Conservation (phyloP, 2,888 invertebrate species). For the Slavum lentiscoides region DNA sequence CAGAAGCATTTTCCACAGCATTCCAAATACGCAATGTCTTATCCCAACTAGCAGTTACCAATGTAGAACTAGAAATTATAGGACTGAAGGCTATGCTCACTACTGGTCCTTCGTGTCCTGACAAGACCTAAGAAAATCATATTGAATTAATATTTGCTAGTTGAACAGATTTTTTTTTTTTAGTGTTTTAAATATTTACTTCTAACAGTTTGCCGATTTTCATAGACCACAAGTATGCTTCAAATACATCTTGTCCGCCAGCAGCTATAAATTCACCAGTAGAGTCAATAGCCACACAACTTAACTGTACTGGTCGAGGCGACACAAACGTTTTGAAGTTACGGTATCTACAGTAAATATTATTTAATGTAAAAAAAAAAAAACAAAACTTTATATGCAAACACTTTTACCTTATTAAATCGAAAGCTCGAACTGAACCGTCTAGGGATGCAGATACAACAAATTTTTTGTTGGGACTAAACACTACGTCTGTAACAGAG, state of each 20-base stretch:
- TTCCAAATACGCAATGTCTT: conserved; percentile 90
- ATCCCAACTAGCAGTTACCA: conserved; percentile 95
- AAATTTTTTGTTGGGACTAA: conserved; percentile 90
- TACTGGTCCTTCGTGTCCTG: conserved; percentile 93
- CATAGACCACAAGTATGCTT: conserved; percentile 94
- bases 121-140: conserved; percentile 67
- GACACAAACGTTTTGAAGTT: conserved; percentile 97
- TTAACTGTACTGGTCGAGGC: conserved; percentile 88
- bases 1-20: conserved; percentile 78
- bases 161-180: conserved; percentile 1
- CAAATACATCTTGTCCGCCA: conserved; percentile 91
- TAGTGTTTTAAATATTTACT: conserved; percentile 61
- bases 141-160: background rate
- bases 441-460: conserved; percentile 92
- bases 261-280: conserved; percentile 93
- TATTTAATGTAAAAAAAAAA: background rate
- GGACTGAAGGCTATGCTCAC: conserved; percentile 81
- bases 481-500: conserved; percentile 79
- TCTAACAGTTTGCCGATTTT: conserved; percentile 90
- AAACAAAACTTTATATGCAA: background rate
- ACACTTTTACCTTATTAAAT: conserved; percentile 73
- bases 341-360: conserved; percentile 73
- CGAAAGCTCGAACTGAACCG: conserved; percentile 94
- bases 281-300: conserved; percentile 83
- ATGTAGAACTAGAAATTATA: conserved; percentile 69